Evolutionary conservation across 2,888 invertebrate genomes (phyloP).

Genomic region (Isoperla grammatica): DNA sequence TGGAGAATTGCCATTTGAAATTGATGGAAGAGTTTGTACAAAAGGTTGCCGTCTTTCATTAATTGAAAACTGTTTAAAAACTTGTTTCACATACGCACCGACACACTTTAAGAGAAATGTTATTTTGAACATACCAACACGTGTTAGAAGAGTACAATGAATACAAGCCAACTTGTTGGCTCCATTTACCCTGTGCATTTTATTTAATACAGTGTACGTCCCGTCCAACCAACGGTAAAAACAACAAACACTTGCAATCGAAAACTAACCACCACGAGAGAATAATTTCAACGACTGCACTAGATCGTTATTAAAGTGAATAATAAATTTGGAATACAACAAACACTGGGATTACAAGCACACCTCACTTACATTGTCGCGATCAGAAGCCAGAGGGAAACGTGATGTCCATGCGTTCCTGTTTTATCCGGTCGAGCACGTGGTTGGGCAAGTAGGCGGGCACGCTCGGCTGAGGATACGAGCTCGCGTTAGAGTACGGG

Average conservation of each 20-base stretch:
- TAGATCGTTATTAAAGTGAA: conserved; percentile 29
- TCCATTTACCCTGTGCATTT: conserved; percentile 34
- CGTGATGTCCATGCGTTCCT: conserved; percentile 47
- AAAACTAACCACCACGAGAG: conserved; percentile 21
- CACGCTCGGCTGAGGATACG: conserved; percentile 36
- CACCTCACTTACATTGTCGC: conserved; percentile 23
- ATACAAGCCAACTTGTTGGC: conserved; percentile 29
- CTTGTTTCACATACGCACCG: conserved; percentile 11
- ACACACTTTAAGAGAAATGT: conserved; percentile 5
- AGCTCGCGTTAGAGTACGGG: conserved; percentile 40
- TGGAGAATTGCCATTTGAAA: conserved; percentile 8
- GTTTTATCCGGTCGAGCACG: conserved; percentile 49
- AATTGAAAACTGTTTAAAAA: not conserved
- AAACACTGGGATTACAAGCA: conserved; percentile 31
- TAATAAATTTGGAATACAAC: conserved; percentile 32
- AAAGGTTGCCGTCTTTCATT: not conserved
- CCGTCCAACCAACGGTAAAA: conserved; percentile 25
- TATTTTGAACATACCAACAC: conserved; percentile 1
- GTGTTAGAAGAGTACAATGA: conserved; percentile 13
- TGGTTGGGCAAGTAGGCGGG: conserved; percentile 43
- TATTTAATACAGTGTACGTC: conserved; percentile 25
- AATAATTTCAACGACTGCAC: conserved; percentile 24
- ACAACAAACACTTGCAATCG: conserved; percentile 5
- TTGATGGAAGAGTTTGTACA: conserved; percentile 14
- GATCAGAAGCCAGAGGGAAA: conserved; percentile 48